Base-by-base conservation (phyloP, 2,113 vertebrate species). In the Pituophis catenifer region DNA sequence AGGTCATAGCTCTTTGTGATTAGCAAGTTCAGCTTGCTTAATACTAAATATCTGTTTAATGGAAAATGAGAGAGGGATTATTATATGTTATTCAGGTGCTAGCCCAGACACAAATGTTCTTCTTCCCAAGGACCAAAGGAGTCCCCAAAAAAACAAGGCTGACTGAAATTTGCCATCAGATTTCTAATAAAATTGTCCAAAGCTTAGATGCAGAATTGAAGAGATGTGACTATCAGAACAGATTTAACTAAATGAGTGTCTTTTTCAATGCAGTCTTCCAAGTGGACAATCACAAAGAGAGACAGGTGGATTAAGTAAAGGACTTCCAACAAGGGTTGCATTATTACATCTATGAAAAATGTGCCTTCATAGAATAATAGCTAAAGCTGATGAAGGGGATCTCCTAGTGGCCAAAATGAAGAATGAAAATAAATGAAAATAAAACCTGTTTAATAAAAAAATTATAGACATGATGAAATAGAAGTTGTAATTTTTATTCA, bases 321-420 rank as follows among this genome's bases (percentile, higher is more conserved):
- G 23, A 29, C 5, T 92, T 65, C 33, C 24, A 23, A 81, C 33
- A 58, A 33, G 55, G 50, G 15, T 50, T 85, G 19, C 19, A 86
- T 57, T 85, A 5, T n/a, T 90, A 86, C 17, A 52, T 26, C 33
- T 21, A 90, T 90, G 8, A 48, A 86, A 24, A 58, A 58, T 81
- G 12, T 21, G 13, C 48, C 62, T 55, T 26, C 87, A 38, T n/a
- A 55, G 48, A 85, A 70, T 11, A 70, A 70, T 17, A 70, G 13
- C 53, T 57, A 62, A 90, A 65, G 81, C 33, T 87, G 92, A 26
- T 53, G 9, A 90, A 93, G 89, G 89, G 92, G 81, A 87, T 93
- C 92, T 90, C 92, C 92, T 93, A 87, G 92, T 93, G 92, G 92
- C 81, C 26, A 55, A 90, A 86, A 62, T 3, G 13, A 90, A 86